Base-by-base conservation (phyloP, 2,888 invertebrate genomes). In the Cerastoderma edule region DNA sequence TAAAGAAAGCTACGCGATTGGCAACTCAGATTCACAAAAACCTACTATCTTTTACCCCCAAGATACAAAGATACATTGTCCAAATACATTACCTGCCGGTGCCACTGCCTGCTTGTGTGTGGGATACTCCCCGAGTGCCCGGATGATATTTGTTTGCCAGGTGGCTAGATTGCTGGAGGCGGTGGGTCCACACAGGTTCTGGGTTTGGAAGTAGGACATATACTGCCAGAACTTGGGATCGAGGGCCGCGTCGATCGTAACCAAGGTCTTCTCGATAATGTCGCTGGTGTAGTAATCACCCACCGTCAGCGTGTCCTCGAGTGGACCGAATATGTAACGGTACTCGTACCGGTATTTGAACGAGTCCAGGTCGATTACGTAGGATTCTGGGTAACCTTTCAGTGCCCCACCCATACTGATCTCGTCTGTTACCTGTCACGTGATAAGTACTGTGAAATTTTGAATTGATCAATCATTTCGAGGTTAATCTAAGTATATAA, bases 281-380 rank as follows among this genome's bases (percentile, higher is more conserved):
- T 83, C 83, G 66, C 75, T 74, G 30, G 50, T 71, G 64, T 78
- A 78, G 48, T 33, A 32, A 56, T 83, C 78, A 10, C 83, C 83
- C 8, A 80, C 63, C 2, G 46, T 46, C 8, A 80, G 48, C 50
- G 66, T 70, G 60, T 80, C 80, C 19, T 80, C 80, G 33, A 76
- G 71, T 10, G 70, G 67, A 24, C 83, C 83, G 8, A 78, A 72
- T 10, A 80, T 75, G 46, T 69, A 77, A 30, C 78, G 75, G 48
- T 80, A 83, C 33, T 79, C 83, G 50, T 75, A 71, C 19, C 80
- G 56, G 64, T 80, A 83, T 72, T 83, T 78, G 46, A 68, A 83
- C 13, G 78, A 71, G 57, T 73, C 68, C 19, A 76, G 30, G 32
- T 83, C 76, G 3, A 83, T 75, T 46, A 72, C 76, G 72, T 78